Base-by-base conservation (phyloP, 2,113 vertebrate species). In the Hippocampus guttulatus region DNA sequence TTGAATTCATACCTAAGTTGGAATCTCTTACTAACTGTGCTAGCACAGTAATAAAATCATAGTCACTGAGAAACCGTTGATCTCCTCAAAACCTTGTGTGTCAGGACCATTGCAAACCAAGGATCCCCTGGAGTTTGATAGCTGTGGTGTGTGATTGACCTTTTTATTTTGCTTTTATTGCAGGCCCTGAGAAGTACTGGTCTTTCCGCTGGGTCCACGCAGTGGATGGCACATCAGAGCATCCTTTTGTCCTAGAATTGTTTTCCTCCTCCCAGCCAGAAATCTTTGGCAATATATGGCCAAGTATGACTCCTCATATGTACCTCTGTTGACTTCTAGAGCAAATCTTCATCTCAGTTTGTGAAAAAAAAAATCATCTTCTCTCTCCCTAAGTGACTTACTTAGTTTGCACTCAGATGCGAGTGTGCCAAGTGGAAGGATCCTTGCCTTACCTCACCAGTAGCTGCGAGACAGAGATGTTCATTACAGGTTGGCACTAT, bases 241-340 rank as follows among this genome's bases (percentile, higher is more conserved):
- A 87, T 0, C 94, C 94, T 1, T 96, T 98, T 76, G 92, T 97
- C 70, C 79, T 98, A 84, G 93, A 98, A 89, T 85, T 98, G 61
- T 99, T 96, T 91, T 93, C 95, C 60, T 94, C 94, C 63, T 98
- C 96, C 73, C 95, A 96, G 78, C 94, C 95, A 25, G 94, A 96
- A 73, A 90, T 97, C 78, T 98, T 98, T 90, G 92, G 90, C 81
- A 84, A n/a, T 40, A 94, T 98, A 74, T 92, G 89, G 72, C 95
- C 96, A 78, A 95, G 96, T 97, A 93, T 84, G 90, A 67, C 27
- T 2, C 7, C 45, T 25, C 27, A 1, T 55, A 12, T 20, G 20
- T 1, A 6, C 14, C 15, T 23, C 20, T 64, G 55, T 14, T 73
- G 45, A 9, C 6, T 27, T 27, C 20, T 25, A 11, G 2, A 68